These are phyloP conservation scores for Catharus minimus DNA, from an alignment of 2,113 vertebrate genomes.

Conservation along the genomic window DNA sequence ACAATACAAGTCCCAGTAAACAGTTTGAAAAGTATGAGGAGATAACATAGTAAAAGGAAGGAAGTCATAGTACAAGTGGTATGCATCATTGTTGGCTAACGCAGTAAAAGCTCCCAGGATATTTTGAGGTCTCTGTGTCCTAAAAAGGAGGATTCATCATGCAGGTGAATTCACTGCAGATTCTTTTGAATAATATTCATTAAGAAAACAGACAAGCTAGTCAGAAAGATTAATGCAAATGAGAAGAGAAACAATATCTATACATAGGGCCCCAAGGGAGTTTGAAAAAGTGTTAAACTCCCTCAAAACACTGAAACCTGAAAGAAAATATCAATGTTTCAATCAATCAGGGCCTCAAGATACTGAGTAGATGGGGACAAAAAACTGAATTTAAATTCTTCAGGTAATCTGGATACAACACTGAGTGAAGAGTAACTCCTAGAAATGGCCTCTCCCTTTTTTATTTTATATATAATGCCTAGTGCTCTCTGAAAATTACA, in stretches of 20 bases:
- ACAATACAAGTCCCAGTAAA: not conserved
- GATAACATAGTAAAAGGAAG: not conserved
- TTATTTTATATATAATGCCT: not conserved
- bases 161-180: not conserved
- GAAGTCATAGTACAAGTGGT: not conserved
- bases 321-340: not conserved
- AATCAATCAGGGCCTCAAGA: not conserved
- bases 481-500: not conserved
- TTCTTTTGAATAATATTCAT: not conserved
- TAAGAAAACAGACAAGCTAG: not conserved
- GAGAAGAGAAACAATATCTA: not conserved
- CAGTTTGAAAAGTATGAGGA: not conserved
- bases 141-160: not conserved
- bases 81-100: not conserved
- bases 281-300: not conserved
- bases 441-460: not conserved
- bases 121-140: not conserved
- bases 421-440: not conserved
- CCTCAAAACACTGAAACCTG: not conserved
- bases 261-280: not conserved
- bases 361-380: not conserved
- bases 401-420: not conserved
- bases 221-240: not conserved
- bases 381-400: not conserved
- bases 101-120: not conserved